These are phyloP conservation scores for Trypoxylon attenuatum DNA, from an alignment of 2,888 invertebrate genomes.

Conservation along the genomic window DNA sequence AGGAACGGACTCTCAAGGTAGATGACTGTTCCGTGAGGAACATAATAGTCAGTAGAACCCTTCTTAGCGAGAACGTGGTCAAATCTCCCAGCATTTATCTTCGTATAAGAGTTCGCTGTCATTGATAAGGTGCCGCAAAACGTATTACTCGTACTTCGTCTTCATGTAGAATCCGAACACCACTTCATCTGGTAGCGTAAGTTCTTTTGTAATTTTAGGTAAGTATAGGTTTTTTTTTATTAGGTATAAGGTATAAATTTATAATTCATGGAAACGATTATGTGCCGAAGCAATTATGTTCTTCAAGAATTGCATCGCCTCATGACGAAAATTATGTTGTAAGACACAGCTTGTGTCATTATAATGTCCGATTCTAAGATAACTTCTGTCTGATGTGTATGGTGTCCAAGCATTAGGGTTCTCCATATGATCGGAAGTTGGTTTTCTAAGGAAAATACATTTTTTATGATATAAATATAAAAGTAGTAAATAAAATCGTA, in stretches of 20 bases:
- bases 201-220: neutral
- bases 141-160: slow-evolving; percentile 50
- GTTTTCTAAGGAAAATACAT: neutral
- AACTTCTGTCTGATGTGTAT: slow-evolving; percentile 28
- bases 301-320: slow-evolving; percentile 49
- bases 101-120: neutral
- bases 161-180: slow-evolving; percentile 13
- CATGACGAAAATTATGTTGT: slow-evolving; percentile 11
- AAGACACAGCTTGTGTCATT: slow-evolving; percentile 12
- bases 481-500: neutral
- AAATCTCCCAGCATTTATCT: neutral
- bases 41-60: slow-evolving; percentile 48
- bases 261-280: too few species aligned
- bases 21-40: slow-evolving; percentile 49
- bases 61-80: slow-evolving; percentile 48
- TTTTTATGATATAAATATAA: neutral
- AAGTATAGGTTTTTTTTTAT: too few species aligned
- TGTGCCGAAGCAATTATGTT: neutral
- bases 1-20: slow-evolving; percentile 42
- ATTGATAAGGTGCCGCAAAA: slow-evolving; percentile 35
- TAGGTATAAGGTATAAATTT: too few species aligned
- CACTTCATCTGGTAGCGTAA: too few species aligned
- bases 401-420: slow-evolving; percentile 40
- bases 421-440: neutral
- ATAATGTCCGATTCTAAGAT: slow-evolving; percentile 45